Evolutionary conservation across 2,888 invertebrate genomes (phyloP).

Genomic region (Nomada fucata): DNA sequence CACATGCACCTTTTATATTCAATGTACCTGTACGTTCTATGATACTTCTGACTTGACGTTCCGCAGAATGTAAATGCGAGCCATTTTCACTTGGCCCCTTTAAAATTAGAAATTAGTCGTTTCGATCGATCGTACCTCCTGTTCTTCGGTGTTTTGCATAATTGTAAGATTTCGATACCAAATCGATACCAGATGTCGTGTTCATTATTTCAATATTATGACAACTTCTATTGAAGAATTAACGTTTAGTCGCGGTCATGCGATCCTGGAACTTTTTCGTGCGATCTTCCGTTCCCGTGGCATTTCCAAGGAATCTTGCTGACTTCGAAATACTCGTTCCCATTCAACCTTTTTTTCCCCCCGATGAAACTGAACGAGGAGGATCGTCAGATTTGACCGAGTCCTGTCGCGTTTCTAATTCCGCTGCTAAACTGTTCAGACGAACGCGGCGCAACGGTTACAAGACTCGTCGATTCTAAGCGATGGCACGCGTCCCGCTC

Average conservation of each 20-base stretch:
- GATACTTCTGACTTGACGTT: neutral
- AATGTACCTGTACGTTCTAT: neutral
- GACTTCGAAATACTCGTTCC: neutral
- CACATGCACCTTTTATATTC: neutral
- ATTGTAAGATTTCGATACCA: slow-evolving; percentile 3
- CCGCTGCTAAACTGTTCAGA: neutral
- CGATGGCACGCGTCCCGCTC: slow-evolving; percentile 67
- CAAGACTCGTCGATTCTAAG: slow-evolving; percentile 16
- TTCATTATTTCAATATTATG: neutral
- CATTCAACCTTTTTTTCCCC: neutral
- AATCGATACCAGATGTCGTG: too few species aligned
- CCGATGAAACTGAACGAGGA: neutral
- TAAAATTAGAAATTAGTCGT: too few species aligned
- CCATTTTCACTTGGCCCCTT: too few species aligned
- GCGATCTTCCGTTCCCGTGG: too few species aligned
- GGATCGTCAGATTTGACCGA: neutral
- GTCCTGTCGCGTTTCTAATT: slow-evolving; percentile 9
- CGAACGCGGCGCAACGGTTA: neutral
- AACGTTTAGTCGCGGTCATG: too few species aligned
- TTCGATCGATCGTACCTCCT: too few species aligned
- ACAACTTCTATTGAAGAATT: neutral
- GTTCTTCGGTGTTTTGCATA: neutral
- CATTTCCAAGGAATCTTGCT: too few species aligned
- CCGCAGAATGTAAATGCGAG: too few species aligned
- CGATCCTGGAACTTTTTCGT: too few species aligned